Conservation (phyloP, 1,140 invertebrate species). For the Drosophila neocordata region DNA sequence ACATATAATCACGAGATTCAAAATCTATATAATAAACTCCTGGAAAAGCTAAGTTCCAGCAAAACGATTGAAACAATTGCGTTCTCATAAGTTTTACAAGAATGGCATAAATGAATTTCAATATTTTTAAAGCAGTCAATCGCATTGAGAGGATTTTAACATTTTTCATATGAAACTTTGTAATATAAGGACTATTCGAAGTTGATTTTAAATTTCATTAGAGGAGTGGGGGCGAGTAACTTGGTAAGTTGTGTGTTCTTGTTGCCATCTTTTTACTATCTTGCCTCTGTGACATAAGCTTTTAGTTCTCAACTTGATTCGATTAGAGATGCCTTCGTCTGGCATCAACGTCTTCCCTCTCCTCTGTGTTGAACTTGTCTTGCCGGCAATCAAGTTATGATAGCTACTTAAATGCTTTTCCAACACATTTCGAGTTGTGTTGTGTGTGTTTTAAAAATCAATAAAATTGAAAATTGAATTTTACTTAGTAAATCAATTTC, state of each 20-base stretch:
- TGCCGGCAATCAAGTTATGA: slow-evolving; percentile 60
- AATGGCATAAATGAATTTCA: too few species aligned
- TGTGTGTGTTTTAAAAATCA: slow-evolving; percentile 45
- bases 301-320: slow-evolving; percentile 69
- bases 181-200: background rate
- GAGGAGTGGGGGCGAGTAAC: background rate
- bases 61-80: too few species aligned
- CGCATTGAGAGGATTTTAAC: background rate
- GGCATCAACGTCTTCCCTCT: background rate
- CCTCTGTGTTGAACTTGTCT: slow-evolving; percentile 34
- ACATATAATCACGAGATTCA: background rate
- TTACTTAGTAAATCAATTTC: slow-evolving; percentile 18
- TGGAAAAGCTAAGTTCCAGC: too few species aligned
- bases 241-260: background rate
- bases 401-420: slow-evolving; percentile 62
- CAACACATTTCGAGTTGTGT: slow-evolving; percentile 40
- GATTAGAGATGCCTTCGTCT: slow-evolving; percentile 48
- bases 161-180: background rate
- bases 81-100: too few species aligned
- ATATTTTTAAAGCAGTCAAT: too few species aligned
- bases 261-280: background rate
- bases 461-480: slow-evolving; percentile 47
- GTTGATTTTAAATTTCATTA: background rate
- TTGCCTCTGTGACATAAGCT: slow-evolving; percentile 38
- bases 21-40: background rate